These are phyloP conservation scores for Cyprinodon variegatus DNA, from an alignment of 2,113 vertebrate species.

Conservation along the genomic window DNA sequence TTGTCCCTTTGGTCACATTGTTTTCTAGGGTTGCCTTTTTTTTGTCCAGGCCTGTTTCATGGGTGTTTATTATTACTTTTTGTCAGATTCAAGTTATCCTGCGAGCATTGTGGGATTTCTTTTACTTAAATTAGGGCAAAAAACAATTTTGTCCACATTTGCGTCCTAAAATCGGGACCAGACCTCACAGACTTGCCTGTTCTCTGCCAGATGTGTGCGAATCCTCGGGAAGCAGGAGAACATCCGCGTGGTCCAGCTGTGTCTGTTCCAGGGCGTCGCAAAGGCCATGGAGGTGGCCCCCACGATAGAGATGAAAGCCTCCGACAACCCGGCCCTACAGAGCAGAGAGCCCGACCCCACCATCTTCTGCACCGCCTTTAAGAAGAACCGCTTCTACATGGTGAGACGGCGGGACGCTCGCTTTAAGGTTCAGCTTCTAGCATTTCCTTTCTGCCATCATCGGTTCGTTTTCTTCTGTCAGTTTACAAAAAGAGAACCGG, in stretches of 20 bases:
- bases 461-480: conserved; percentile 37
- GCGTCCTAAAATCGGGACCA: background rate
- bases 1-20: too few relatives aligned
- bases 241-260: conserved; percentile 91
- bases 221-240: conserved; percentile 98
- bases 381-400: conserved; percentile 99
- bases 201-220: conserved; percentile 86
- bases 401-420: conserved; percentile 64
- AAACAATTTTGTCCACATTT: too few relatives aligned
- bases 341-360: conserved; percentile 90
- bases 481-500: conserved; percentile 97
- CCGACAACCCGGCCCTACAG: conserved; percentile 94
- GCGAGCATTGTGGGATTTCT: too few relatives aligned
- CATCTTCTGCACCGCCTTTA: conserved; percentile 94
- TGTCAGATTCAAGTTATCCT: too few relatives aligned
- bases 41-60: too few relatives aligned
- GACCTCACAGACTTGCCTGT: background rate
- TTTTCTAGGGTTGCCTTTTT: too few relatives aligned
- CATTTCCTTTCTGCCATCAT: background rate
- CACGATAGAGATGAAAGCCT: conserved; percentile 98
- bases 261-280: conserved; percentile 93
- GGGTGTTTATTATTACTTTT: too few relatives aligned
- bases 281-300: conserved; percentile 87
- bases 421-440: background rate
- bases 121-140: too few relatives aligned